Base-by-base conservation (phyloP, 2,888 invertebrate species). In the Polymixis lichenea region DNA sequence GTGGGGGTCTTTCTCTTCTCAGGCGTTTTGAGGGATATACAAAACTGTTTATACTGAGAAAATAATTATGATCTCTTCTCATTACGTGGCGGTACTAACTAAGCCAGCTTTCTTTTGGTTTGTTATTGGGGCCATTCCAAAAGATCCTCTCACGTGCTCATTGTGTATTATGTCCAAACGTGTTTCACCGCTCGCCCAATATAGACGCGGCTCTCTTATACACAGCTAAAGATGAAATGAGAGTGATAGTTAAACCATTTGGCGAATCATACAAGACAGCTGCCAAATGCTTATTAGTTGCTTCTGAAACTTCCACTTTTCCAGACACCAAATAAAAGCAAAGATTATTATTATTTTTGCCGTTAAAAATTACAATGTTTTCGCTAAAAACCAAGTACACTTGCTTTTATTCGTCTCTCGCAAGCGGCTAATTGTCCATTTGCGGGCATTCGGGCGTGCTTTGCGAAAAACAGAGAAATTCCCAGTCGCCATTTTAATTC, bases 401-500 rank as follows among this genome's bases (percentile, higher is more conserved):
- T 88, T 77, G 85, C 64, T 85, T 87, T 87, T 87, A 87, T 88
- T 83, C 80, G 46, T 86, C 71, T 85, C 80, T 82, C 65, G 75
- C 81, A 72, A 77, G 82, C 90, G 87, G 94, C 94, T 95, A 95
- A 95, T 95, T 95, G 95, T 95, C 95, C 94, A 95, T 95, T 96
- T 95, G 95, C 91, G 95, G 94, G 92, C 93, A 94, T 92, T 93
- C 91, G 93, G 92, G 94, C 94, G 93, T 87, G 89, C 90, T 84
- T 90, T 90, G 92, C 92, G 92, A 95, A 96, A 95, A 95, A 95
- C 94, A 94, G 92, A 93, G 90, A 92, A 94, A 91, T 90, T 89
- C 83, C 86, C 91, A 89, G 92, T 91, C 92, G 92, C 95, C 94
- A 94, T 95, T 95, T 95, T 95, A 95, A 95, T 95, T 95, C 95